Conservation (phyloP, 2,113 vertebrate species). For the Chlamydotis undulata region DNA sequence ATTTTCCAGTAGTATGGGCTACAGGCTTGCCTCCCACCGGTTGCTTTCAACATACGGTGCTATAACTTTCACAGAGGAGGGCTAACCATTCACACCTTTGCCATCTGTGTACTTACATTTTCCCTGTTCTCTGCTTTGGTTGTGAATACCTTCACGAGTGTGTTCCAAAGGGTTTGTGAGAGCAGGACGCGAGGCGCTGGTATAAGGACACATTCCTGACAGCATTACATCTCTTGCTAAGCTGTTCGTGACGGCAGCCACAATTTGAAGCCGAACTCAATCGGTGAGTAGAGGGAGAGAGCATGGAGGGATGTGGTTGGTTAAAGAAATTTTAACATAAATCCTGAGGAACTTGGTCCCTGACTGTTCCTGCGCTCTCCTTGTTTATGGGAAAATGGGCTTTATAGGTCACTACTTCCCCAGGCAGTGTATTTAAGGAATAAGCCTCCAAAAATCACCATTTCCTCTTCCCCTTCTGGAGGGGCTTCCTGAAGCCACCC, state of each 20-base stretch:
- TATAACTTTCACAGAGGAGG: slow-evolving; percentile 71
- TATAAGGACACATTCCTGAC: background rate
- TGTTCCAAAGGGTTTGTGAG: background rate
- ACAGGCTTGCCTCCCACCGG: slow-evolving; percentile 56
- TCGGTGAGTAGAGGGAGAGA: background rate
- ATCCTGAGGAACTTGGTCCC: rapidly evolving
- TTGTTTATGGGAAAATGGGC: background rate
- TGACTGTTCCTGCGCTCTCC: background rate
- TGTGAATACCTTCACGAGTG: background rate
- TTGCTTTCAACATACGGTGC: slow-evolving; percentile 76
- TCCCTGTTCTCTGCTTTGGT: slow-evolving; percentile 17
- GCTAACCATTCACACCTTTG: slow-evolving; percentile 54
- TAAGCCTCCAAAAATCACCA: background rate
- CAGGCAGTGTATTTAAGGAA: background rate
- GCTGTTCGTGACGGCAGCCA: background rate
- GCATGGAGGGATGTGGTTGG: background rate
- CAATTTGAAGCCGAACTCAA: background rate
- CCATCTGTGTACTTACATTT: background rate
- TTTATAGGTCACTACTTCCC: background rate
- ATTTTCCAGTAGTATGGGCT: slow-evolving; percentile 65
- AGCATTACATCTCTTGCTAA: background rate
- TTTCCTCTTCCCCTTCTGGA: background rate
- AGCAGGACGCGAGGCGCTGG: background rate
- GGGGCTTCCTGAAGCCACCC: background rate
- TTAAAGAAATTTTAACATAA: background rate